Percentiles rank a stretch among this genome's conserved stretches.
Evolutionary conservation across 2,113 vertebrate species (phyloP).

Genomic region (Chaetops frenatus): DNA sequence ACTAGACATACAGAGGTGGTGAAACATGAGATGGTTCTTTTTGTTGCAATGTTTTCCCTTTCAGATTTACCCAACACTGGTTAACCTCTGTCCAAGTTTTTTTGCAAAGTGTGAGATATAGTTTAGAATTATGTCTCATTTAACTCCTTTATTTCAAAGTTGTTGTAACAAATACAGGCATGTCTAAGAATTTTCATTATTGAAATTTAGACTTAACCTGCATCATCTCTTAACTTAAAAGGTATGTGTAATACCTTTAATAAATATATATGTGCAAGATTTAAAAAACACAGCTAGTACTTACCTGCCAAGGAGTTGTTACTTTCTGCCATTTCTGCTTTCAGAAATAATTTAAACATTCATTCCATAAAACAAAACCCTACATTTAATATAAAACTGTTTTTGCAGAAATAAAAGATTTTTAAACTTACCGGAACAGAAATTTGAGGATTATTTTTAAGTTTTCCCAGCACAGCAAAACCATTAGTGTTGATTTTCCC

Average conservation of each 20-base stretch:
- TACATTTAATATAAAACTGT: background rate
- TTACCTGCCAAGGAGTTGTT: background rate
- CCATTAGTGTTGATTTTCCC: slow-evolving; percentile 75
- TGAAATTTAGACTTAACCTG: background rate
- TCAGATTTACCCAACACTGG: background rate
- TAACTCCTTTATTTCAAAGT: background rate
- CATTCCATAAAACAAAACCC: background rate
- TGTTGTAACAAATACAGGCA: background rate
- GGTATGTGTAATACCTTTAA: too few relatives aligned
- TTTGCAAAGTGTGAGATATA: background rate
- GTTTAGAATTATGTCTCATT: background rate
- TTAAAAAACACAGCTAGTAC: background rate
- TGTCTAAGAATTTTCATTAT: background rate
- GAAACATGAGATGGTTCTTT: background rate
- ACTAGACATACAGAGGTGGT: background rate
- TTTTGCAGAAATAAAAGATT: background rate
- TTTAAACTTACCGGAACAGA: slow-evolving; percentile 80
- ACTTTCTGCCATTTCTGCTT: background rate
- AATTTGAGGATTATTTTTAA: slow-evolving; percentile 77
- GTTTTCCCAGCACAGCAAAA: slow-evolving; percentile 83
- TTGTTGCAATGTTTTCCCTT: background rate
- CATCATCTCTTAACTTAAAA: background rate
- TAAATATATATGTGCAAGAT: background rate
- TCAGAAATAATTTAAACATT: background rate
- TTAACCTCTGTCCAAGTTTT: background rate